Percentiles rank a stretch among this genome's conserved stretches.
These are phyloP conservation scores for silkworm (Bombyx mori) DNA, from an alignment of 1,140 invertebrate species.

Conservation along the genomic window ASM3026992v2 NC_085129.1:7111501-7112000, in stretches of 20 bases:
- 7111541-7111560: conserved; percentile 21
- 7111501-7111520: too few species aligned
- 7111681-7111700: too few species aligned
- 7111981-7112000: conserved; percentile 54
- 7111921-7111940: conserved; percentile 56
- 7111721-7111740: too few species aligned
- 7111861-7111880: conserved; percentile 40
- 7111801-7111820: conserved; percentile 38
- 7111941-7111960: conserved; percentile 46
- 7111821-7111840: conserved; percentile 58
- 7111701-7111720: too few species aligned
- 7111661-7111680: too few species aligned
- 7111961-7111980: conserved; percentile 66
- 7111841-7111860: conserved; percentile 32
- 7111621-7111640: too few species aligned
- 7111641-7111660: too few species aligned
- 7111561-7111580: too few species aligned
- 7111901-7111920: conserved; percentile 60
- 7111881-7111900: conserved; percentile 22
- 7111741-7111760: conserved; percentile 11
- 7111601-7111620: too few species aligned
- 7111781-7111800: conserved; percentile 23
- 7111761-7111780: conserved; percentile 7
- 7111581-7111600: too few species aligned
- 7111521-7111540: too few species aligned